Percentiles rank a stretch among this genome's conserved stretches.
Evolutionary conservation across 1,140 invertebrate genomes (phyloP).

Genomic region (Pseudobourletiella spinata): DNA sequence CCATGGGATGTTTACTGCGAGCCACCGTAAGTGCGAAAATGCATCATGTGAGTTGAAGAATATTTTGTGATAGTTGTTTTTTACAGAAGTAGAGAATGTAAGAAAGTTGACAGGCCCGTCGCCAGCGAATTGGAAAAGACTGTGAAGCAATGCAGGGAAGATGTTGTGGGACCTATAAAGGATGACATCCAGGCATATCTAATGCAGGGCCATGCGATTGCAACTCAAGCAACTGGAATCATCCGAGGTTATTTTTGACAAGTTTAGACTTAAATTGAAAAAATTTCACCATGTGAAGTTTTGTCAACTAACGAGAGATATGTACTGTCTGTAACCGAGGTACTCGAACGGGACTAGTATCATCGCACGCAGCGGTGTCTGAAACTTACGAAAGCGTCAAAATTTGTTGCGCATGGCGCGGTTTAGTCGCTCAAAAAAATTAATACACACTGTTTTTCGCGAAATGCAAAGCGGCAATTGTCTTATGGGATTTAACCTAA

Average conservation of each 20-base stretch:
- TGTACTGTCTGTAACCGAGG: too few relatives aligned
- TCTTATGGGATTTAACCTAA: too few relatives aligned
- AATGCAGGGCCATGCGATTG: background rate
- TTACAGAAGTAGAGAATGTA: background rate
- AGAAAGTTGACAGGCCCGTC: background rate
- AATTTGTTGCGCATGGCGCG: too few relatives aligned
- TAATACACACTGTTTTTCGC: too few relatives aligned
- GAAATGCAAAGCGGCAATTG: too few relatives aligned
- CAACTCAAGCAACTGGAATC: background rate
- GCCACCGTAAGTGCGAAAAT: background rate
- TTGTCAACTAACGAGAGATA: too few relatives aligned
- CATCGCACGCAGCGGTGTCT: too few relatives aligned
- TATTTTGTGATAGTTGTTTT: background rate
- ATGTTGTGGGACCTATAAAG: background rate
- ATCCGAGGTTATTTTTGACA: background rate
- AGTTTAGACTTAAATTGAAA: too few relatives aligned
- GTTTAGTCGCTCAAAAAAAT: too few relatives aligned
- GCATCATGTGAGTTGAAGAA: background rate
- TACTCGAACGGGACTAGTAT: too few relatives aligned
- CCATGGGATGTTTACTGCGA: conserved; percentile 10
- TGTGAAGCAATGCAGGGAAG: conserved; percentile 14
- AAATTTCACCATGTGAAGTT: too few relatives aligned
- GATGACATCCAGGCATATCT: background rate
- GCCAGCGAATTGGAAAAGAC: conserved; percentile 15
- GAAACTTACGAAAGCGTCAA: too few relatives aligned